Evolutionary conservation across 2,113 vertebrate genomes (phyloP).

Genomic region (Antechinus stuartii): DNA sequence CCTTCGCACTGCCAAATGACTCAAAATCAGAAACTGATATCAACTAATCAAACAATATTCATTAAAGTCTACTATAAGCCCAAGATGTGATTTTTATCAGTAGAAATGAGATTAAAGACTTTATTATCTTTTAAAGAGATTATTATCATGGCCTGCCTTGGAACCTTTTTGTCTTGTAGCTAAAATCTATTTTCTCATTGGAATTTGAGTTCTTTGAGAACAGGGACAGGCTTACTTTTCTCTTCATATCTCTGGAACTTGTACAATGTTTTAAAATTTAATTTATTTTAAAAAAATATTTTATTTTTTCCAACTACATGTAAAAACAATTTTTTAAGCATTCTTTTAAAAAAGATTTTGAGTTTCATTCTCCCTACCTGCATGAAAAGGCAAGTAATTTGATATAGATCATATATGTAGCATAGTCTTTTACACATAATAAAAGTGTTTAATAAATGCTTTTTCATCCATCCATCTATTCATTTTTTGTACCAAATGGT

Average conservation of each 20-base stretch:
- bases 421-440: neutral
- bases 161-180: neutral
- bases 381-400: neutral
- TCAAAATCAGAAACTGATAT: too few relatives aligned
- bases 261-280: neutral
- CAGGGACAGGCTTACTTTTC: neutral
- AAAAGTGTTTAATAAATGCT: neutral
- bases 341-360: neutral
- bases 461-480: neutral
- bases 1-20: neutral
- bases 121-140: too few relatives aligned
- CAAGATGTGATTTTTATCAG: neutral
- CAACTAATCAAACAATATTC: neutral
- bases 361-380: neutral
- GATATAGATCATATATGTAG: neutral
- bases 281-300: neutral
- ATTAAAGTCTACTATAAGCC: neutral
- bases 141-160: neutral
- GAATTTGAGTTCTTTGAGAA: neutral
- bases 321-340: neutral
- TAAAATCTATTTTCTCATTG: neutral
- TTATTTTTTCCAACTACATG: neutral
- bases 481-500: neutral
- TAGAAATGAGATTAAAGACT: neutral
- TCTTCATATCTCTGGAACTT: neutral